Evolutionary conservation across 2,113 vertebrate genomes (phyloP).

Genomic region (Cathartes aura): DNA sequence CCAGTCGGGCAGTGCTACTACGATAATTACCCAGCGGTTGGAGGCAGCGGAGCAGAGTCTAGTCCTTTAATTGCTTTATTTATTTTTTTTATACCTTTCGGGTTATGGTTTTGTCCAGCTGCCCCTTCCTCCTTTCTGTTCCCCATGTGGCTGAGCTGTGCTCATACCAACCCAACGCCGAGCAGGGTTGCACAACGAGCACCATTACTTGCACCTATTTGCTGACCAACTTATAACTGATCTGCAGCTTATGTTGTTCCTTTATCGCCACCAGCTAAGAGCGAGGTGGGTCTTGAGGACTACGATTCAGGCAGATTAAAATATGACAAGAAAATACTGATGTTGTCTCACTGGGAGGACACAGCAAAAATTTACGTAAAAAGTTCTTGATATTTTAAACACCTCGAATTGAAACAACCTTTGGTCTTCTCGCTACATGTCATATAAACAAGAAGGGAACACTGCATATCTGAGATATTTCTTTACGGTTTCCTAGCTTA

Average conservation of each 20-base stretch:
- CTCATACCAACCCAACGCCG: not conserved
- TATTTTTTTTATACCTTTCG: not conserved
- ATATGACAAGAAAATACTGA: not conserved
- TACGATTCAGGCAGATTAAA: not conserved
- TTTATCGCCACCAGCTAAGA: not conserved
- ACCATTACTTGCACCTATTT: not conserved
- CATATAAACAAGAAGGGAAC: conserved; percentile 16
- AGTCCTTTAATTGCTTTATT: not conserved
- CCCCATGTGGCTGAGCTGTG: conserved; percentile 13
- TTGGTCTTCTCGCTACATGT: not conserved
- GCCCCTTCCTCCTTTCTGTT: conserved; percentile 69
- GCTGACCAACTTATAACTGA: conserved; percentile 31
- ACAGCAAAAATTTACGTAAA: not conserved
- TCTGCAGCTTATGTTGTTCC: not conserved
- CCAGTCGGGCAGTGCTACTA: accelerated
- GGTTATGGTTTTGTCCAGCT: conserved; percentile 25
- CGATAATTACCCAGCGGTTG: not conserved
- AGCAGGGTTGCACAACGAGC: not conserved
- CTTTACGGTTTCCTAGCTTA: conserved; percentile 36
- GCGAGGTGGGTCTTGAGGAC: not conserved
- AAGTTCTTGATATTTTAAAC: not conserved
- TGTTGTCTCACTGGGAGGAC: not conserved
- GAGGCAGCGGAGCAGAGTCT: not conserved
- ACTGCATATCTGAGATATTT: not conserved
- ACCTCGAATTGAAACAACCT: not conserved